phyloP scores from a whole-genome alignment of 2,797 vertebrate genomes.

The Sebastolobus altivelis region DNA sequence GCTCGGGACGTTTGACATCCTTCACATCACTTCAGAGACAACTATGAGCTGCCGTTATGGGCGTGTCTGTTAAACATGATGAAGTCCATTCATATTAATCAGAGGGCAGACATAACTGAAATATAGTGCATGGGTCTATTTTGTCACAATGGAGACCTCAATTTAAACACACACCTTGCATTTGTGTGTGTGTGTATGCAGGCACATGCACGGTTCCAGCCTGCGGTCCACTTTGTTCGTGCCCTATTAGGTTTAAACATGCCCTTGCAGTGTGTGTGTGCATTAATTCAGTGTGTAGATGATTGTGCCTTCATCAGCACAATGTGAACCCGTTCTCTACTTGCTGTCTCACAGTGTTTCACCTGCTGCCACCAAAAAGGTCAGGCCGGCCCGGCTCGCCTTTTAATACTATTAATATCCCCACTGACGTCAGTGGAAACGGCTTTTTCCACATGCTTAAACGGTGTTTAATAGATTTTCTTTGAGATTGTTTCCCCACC shows the following conservation, averaged over 20 bases:
- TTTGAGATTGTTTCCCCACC: neutral
- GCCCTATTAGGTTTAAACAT: neutral
- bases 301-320: constrained; percentile 39
- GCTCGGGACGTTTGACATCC: neutral
- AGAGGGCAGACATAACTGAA: neutral
- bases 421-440: constrained; percentile 4
- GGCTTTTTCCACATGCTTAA: neutral
- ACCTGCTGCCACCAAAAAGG: constrained; percentile 8
- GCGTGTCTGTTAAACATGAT: neutral
- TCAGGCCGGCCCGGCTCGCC: neutral
- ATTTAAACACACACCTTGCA: neutral
- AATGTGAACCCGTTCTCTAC: neutral
- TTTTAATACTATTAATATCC: neutral
- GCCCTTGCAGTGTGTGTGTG: neutral
- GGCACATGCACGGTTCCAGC: neutral
- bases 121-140: neutral
- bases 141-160: neutral
- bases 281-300: neutral
- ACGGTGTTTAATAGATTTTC: neutral
- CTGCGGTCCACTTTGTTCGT: neutral
- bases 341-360: constrained; percentile 13
- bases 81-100: neutral
- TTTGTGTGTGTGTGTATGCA: neutral
- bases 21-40: neutral
- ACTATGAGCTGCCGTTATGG: neutral